These are phyloP conservation scores for Ophion costatus DNA, from an alignment of 2,888 invertebrate species.

Conservation along the genomic window DNA sequence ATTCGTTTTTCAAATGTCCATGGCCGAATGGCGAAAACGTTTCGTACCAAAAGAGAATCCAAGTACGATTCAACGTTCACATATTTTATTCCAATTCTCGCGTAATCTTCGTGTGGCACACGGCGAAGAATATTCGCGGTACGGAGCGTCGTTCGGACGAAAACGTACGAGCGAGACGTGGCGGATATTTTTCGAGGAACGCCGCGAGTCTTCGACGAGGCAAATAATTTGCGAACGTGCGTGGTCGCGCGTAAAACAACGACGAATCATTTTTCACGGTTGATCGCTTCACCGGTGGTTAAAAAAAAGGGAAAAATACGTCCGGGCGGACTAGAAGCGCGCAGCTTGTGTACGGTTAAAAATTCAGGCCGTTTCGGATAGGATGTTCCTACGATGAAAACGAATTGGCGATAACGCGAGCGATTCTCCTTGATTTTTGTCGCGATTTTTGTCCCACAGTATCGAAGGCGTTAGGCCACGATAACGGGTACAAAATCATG, in stretches of 20 bases:
- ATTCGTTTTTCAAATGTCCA: no score
- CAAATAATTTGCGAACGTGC: not conserved
- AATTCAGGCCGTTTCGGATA: conserved; percentile 74
- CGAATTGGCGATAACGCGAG: no score
- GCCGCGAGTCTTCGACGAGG: not conserved
- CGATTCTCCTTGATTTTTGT: no score
- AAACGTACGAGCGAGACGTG: conserved; percentile 48
- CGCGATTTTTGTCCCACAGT: no score
- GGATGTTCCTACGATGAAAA: conserved; percentile 23
- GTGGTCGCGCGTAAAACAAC: not conserved
- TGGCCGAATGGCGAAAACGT: no score
- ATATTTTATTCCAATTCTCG: conserved; percentile 49
- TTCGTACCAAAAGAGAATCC: not conserved
- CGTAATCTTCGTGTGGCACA: conserved; percentile 36
- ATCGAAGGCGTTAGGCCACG: no score
- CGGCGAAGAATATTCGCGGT: conserved; percentile 21
- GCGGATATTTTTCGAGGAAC: conserved; percentile 1
- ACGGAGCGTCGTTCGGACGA: conserved; percentile 19
- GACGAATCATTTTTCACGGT: conserved; percentile 4
- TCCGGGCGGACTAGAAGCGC: not conserved
- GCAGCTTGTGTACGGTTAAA: conserved; percentile 54
- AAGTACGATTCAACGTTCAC: conserved; percentile 17
- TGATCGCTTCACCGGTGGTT: not conserved
- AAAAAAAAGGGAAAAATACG: not conserved
- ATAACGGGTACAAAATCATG: no score